phyloP scores from a whole-genome alignment of 2,797 vertebrate species.

The Poeciliopsis paucimaculata region DNA sequence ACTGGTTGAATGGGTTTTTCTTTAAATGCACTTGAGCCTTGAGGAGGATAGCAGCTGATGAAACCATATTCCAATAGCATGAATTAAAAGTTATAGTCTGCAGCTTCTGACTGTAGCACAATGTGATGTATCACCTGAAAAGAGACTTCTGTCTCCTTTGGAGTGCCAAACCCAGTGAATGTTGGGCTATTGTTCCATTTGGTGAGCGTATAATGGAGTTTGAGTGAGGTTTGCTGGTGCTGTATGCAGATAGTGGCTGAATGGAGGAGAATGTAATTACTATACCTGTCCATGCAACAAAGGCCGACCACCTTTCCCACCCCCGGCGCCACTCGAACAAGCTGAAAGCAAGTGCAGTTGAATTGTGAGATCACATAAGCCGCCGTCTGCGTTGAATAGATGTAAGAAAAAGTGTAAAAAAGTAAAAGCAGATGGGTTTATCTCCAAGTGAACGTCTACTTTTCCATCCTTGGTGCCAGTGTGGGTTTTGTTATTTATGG shows the following conservation, averaged over 20 bases:
- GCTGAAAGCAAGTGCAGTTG: conserved; percentile 62
- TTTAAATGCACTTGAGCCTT: conserved; percentile 37
- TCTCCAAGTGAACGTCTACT: conserved; percentile 15
- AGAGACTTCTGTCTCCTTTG: conserved; percentile 60
- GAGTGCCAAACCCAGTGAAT: conserved; percentile 59
- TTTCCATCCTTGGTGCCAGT: background rate
- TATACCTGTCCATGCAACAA: conserved; percentile 74
- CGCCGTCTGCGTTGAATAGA: conserved; percentile 24
- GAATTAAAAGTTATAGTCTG: conserved; percentile 60
- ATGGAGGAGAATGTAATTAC: conserved; percentile 77
- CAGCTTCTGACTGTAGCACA: conserved; percentile 46
- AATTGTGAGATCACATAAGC: conserved; percentile 68
- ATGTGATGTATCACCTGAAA: conserved; percentile 61
- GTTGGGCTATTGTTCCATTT: conserved; percentile 69
- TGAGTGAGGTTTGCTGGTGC: conserved; percentile 59
- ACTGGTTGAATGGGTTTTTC: conserved; percentile 32
- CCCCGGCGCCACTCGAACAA: conserved; percentile 59
- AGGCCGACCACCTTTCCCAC: conserved; percentile 67
- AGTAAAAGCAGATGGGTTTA: conserved; percentile 27
- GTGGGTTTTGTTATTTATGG: conserved; percentile 16
- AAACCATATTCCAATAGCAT: conserved; percentile 28
- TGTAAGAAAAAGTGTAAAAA: background rate
- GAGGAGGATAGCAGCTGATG: conserved; percentile 51
- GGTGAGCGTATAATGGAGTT: conserved; percentile 71
- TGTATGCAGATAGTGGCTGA: conserved; percentile 63